A percentile compares a stretch with the other conserved stretches of the same genome.
phyloP scores from a whole-genome alignment of 2,888 invertebrate species.

The Linnaemya vulpina region DNA sequence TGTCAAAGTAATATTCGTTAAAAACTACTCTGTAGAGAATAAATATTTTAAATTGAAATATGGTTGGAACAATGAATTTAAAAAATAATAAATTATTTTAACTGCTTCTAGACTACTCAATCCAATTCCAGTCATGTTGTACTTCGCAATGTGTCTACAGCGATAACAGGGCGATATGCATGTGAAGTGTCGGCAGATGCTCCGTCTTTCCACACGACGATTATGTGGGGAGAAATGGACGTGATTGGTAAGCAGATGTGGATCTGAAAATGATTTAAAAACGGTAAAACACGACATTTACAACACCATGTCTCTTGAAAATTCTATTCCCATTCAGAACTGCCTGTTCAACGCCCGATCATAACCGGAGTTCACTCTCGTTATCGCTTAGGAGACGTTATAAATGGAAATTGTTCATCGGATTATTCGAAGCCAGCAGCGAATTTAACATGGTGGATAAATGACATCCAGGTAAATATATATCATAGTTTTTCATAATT shows the following conservation, averaged over 20 bases:
- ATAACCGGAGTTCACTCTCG: conserved; percentile 84
- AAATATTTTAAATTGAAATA: conserved; percentile 26
- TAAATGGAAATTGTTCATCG: conserved; percentile 85
- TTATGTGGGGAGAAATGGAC: conserved; percentile 82
- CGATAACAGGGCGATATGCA: conserved; percentile 81
- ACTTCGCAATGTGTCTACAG: conserved; percentile 80
- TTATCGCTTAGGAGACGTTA: conserved; percentile 84
- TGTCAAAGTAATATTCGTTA: conserved; percentile 18
- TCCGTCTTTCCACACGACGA: conserved; percentile 82
- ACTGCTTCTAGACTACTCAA: conserved; percentile 76
- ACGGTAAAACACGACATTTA: too few relatives aligned
- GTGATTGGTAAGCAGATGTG: conserved; percentile 80
- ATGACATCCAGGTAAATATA: conserved; percentile 82
- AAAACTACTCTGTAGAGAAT: conserved; percentile 25
- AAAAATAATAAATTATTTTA: conserved; percentile 12
- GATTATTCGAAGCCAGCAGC: conserved; percentile 85
- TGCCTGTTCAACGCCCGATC: conserved; percentile 84
- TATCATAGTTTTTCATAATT: too few relatives aligned
- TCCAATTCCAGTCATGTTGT: conserved; percentile 82
- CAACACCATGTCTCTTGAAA: neutral
- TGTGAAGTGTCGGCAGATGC: conserved; percentile 83
- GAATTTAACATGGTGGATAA: conserved; percentile 85
- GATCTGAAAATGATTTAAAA: neutral
- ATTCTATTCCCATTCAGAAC: conserved; percentile 78
- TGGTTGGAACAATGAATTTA: neutral